Base-by-base conservation (phyloP, 1,140 invertebrate genomes). In the Cryptotermes secundus region DNA sequence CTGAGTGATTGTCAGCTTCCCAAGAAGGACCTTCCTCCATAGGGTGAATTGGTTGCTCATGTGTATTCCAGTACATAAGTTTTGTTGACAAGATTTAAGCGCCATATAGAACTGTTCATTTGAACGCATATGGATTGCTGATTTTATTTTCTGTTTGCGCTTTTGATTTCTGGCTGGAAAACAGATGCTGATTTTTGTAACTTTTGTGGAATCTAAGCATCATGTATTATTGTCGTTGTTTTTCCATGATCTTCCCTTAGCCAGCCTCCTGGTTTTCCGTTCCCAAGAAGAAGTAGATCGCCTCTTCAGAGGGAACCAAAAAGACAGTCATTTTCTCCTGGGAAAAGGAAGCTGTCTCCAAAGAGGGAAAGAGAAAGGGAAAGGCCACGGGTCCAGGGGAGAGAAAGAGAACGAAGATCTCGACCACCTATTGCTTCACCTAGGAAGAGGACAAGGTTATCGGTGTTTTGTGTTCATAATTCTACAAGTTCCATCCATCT, bases 211-310 rank as follows among this genome's bases (percentile, higher is more conserved):
- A n/a, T 72, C 9, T 31, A n/a, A 16, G 0, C 31, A 72, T 72
- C 26, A 80, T 16, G 36, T 22, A 12, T 19, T 80, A 80, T 80
- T 22, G 19, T 12, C 36, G 80, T 19, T 36, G 19, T 80, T 80
- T 35, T 35, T 10, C 36, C 16, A 1, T 80, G 16, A 24, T 80
- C 31, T 82, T 82, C 7, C 53, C 36, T 82, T 49, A 34, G 31
- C 24, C 42, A 26, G 7, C 81, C 80, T 53, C 42, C 42, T 49
- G 81, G 45, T 38, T 82, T 82, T 82, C 22, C 42, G 14, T 34
- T 82, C n/a, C 42, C 42, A 6, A 80, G 83, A 79, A 84, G 83
- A 80, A 84, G 83, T 49, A 79, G 83, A 80, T 84, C 83, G 35
- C 83, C 83, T 24, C 26, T 80, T 42, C 31, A 45, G 53, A n/a